Evolutionary conservation across 2,113 vertebrate species (phyloP), one percentile per base, ranked within the genome.

Genomic region (Cnemophilus loriae): DNA sequence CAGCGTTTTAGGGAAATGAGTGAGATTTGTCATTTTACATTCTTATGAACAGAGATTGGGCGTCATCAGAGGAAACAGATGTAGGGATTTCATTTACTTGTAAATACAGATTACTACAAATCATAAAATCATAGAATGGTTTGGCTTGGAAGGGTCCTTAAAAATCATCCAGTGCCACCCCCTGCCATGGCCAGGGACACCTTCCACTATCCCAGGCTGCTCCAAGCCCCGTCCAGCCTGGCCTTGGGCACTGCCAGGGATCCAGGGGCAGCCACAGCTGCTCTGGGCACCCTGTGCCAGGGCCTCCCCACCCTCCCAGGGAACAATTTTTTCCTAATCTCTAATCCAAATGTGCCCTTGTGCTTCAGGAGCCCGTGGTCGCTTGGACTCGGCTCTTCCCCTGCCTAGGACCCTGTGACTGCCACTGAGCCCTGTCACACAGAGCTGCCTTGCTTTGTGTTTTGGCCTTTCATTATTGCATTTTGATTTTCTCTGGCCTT

Each of bases 181-280:
- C 13, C 8, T 50, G 35, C 67, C 50, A 20, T 24, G 44, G 56
- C 7, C 37, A 75, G 46, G 33, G 24, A 60, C 52, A 24, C 33
- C 19, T 60, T 0, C 23, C 69, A 75, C 53, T 16, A 8, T 42
- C 37, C 44, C 86, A 65, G 52, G 59, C 1, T 57, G 50, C 32
- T 73, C 57, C 75, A 0, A 79, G 9, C 14, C n/a, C 41, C 0
- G 1, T 65, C 59, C 52, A 59, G 0, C 42, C 37, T 52, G 77
- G 33, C 44, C 53, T 75, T 46, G 69, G 60, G 4, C 53, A 39
- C 46, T 74, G 3, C 37, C 77, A 81, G 44, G 68, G 60, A 44
- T 81, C 23, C 82, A 64, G 77, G 44, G 60, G 59, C 42, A 81
- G 67, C 42, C 67, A 1, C 67, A 57, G 50, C 50, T 50, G 2